Conservation (phyloP, 2,113 vertebrate genomes). For the Melanocharis versteri region DNA sequence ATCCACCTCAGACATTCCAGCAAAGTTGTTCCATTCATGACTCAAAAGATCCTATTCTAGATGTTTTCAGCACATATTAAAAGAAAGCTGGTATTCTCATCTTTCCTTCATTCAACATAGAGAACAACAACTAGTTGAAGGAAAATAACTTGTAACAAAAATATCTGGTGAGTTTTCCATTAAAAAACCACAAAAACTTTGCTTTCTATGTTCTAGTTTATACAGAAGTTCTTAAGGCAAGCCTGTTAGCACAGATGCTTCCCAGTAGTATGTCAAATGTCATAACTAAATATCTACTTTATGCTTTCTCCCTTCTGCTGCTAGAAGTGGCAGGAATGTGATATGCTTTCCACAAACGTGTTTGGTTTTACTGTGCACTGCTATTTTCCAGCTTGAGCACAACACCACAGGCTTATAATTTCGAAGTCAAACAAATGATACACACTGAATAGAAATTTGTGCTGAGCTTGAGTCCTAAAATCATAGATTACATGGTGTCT, state of each 20-base stretch:
- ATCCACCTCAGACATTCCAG: background rate
- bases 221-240: background rate
- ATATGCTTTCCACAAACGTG: background rate
- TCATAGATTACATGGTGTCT: background rate
- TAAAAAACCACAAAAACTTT: background rate
- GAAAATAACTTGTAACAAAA: background rate
- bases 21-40: background rate
- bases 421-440: background rate
- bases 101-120: background rate
- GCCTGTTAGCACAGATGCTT: background rate
- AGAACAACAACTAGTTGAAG: background rate
- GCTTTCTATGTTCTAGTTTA: background rate
- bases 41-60: background rate
- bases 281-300: background rate
- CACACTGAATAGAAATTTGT: background rate
- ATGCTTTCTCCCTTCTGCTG: background rate
- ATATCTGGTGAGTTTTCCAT: background rate
- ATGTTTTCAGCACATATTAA: background rate
- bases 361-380: background rate
- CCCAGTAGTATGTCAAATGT: background rate
- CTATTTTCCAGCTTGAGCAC: background rate
- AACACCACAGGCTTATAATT: background rate
- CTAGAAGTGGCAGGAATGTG: background rate
- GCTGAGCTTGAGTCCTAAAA: background rate
- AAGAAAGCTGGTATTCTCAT: background rate